Percentiles rank a stretch among this genome's conserved stretches.
phyloP scores from a whole-genome alignment of 2,797 vertebrate genomes.

The Betta splendens region DNA sequence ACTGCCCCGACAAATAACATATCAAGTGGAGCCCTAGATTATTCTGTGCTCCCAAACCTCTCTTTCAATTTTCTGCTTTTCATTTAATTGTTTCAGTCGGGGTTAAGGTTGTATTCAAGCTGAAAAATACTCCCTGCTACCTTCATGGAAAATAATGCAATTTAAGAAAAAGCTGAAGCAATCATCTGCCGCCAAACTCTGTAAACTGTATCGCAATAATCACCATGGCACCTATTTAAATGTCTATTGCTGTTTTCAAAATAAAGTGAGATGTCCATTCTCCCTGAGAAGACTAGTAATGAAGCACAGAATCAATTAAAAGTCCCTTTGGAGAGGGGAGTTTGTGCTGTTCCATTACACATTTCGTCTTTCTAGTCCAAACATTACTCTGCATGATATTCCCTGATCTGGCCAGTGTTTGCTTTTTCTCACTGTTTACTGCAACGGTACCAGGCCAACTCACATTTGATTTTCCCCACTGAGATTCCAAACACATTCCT shows the following conservation, averaged over 20 bases:
- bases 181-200: conserved; percentile 55
- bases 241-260: conserved; percentile 59
- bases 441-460: conserved; percentile 80
- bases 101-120: conserved; percentile 61
- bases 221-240: conserved; percentile 59
- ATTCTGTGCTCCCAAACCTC: conserved; percentile 60
- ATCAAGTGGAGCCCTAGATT: conserved; percentile 72
- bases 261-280: conserved; percentile 66
- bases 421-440: conserved; percentile 77
- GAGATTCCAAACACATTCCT: conserved; percentile 73
- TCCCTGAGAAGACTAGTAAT: conserved; percentile 63
- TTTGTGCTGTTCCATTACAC: conserved; percentile 71
- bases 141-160: conserved; percentile 49
- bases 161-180: conserved; percentile 50
- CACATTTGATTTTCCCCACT: conserved; percentile 73
- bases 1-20: conserved; percentile 79
- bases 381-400: conserved; percentile 72
- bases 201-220: conserved; percentile 53
- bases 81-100: conserved; percentile 68
- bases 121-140: conserved; percentile 33
- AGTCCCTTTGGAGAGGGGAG: conserved; percentile 60
- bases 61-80: conserved; percentile 63
- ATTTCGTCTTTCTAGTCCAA: conserved; percentile 69
- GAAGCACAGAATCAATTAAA: conserved; percentile 77
- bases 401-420: conserved; percentile 76